Conservation (phyloP, 2,113 vertebrate species). For the Ramphastos sulfuratus region DNA sequence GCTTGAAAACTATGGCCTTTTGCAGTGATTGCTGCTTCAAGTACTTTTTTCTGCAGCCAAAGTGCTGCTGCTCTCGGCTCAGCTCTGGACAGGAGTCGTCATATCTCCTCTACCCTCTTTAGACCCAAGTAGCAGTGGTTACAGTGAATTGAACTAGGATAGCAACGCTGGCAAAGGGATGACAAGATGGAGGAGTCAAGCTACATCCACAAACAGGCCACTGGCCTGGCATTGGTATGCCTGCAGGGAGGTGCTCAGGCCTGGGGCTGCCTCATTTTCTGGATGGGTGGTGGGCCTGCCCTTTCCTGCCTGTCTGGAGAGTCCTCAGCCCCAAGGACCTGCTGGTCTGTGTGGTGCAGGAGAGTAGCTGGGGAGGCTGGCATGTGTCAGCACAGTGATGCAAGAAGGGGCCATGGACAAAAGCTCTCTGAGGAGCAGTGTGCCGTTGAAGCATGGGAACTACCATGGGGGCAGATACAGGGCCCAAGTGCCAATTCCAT, state of each 20-base stretch:
- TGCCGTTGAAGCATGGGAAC: not conserved
- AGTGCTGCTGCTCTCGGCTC: too few relatives aligned
- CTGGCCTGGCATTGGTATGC: not conserved
- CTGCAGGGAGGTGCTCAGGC: not conserved
- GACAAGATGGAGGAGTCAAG: too few relatives aligned
- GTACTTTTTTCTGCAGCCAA: rapidly evolving
- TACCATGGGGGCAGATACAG: rapidly evolving
- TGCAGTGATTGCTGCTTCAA: rapidly evolving
- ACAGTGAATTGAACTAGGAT: rapidly evolving
- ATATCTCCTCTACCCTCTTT: rapidly evolving
- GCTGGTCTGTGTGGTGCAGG: rapidly evolving
- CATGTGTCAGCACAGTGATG: rapidly evolving
- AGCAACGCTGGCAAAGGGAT: too few relatives aligned
- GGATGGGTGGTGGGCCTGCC: too few relatives aligned
- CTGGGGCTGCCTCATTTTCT: not conserved
- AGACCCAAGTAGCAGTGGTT: rapidly evolving
- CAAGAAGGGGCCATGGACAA: not conserved
- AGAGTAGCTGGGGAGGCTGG: rapidly evolving
- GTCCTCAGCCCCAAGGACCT: not conserved
- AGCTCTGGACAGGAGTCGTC: not conserved
- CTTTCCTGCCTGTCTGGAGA: not conserved
- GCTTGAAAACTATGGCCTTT: rapidly evolving
- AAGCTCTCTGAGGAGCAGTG: rapidly evolving
- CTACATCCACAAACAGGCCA: too few relatives aligned
- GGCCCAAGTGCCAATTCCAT: rapidly evolving